These are phyloP conservation scores for Telmatochromis brachygnathus DNA, from an alignment of 2,113 vertebrate species.

Conservation along the genomic window DNA sequence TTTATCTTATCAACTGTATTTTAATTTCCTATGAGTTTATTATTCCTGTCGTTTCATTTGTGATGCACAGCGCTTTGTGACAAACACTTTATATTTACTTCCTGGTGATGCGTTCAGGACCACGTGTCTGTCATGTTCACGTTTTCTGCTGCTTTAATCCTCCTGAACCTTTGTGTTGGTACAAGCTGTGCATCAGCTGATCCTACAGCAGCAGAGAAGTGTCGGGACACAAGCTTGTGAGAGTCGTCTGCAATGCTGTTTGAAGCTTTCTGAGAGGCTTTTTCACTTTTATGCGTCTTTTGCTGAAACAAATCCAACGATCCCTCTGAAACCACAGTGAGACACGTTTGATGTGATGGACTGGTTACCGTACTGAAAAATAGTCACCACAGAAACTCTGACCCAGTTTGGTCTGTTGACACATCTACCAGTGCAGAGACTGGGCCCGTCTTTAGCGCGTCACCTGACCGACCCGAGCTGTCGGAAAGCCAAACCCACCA, in stretches of 20 bases:
- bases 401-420: neutral
- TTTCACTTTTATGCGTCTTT: neutral
- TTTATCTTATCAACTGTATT: neutral
- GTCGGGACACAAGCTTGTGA: neutral
- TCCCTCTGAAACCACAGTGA: neutral
- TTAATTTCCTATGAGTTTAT: neutral
- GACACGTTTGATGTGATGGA: neutral
- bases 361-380: neutral
- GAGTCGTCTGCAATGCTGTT: constrained; percentile 6
- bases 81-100: neutral
- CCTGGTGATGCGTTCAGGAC: neutral
- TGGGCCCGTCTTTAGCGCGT: neutral
- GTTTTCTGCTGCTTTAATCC: neutral
- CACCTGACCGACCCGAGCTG: neutral
- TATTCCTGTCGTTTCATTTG: neutral
- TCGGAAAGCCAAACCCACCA: neutral
- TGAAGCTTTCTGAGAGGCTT: constrained; percentile 18
- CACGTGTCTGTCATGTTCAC: neutral
- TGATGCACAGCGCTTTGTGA: neutral
- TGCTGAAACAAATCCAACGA: neutral
- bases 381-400: neutral
- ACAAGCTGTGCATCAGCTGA: neutral
- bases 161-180: neutral
- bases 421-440: neutral
- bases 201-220: constrained; percentile 27